A percentile compares a stretch with the other conserved stretches of the same genome.
Conservation (phyloP, 1,140 invertebrate genomes). For the Meloidogyne chitwoodi region DNA sequence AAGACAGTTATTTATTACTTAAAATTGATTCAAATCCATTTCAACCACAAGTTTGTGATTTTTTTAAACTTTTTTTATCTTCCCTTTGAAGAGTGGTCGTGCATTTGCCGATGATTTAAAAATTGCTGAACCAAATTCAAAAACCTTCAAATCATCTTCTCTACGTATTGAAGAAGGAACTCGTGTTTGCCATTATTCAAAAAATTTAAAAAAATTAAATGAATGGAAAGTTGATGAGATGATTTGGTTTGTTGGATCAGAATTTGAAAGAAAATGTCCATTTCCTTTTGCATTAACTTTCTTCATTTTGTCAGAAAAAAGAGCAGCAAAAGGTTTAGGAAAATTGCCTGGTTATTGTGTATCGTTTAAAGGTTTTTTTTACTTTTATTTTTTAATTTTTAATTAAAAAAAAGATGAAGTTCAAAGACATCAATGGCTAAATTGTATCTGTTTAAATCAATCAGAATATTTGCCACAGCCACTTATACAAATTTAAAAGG, state of each 20-base stretch:
- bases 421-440: constrained; percentile 29
- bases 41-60: constrained; percentile 28
- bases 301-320: constrained; percentile 32
- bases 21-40: constrained; percentile 33
- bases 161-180: constrained; percentile 45
- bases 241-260: constrained; percentile 47
- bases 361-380: constrained; percentile 28
- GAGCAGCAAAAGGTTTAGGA: constrained; percentile 24
- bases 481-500: constrained; percentile 31
- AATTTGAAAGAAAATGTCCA: constrained; percentile 37
- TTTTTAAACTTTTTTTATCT: no score
- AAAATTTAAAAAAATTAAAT: constrained; percentile 31
- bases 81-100: constrained; percentile 47
- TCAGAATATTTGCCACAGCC: constrained; percentile 33
- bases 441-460: constrained; percentile 28
- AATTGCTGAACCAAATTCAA: constrained; percentile 49
- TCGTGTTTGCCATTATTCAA: constrained; percentile 40
- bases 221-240: constrained; percentile 48
- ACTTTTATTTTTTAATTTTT: background rate
- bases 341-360: constrained; percentile 44
- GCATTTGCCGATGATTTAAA: constrained; percentile 51
- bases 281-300: constrained; percentile 37
- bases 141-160: constrained; percentile 44
- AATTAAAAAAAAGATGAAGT: constrained; percentile 23
- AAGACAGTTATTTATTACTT: constrained; percentile 35